Evolutionary conservation across 37 sponge, comb jelly and placozoan genomes (phyloP).

Genomic region (Haliclona indistincta): DNA sequence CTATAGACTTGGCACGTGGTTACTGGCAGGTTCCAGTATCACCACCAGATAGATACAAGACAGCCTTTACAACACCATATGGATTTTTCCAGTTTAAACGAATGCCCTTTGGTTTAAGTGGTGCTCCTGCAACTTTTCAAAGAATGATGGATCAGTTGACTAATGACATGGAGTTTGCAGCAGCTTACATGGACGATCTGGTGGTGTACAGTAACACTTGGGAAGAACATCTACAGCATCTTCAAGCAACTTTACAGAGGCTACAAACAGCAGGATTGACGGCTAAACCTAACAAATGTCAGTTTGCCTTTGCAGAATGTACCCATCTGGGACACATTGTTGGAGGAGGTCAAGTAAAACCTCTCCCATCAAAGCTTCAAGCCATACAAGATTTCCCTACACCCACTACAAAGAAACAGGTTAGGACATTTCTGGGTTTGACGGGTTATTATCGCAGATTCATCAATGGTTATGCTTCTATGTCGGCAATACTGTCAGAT

Average conservation of each 20-base stretch:
- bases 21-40: conserved; percentile 73
- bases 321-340: conserved; percentile 58
- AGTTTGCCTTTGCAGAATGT: conserved; percentile 44
- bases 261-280: conserved; percentile 37
- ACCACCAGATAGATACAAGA: conserved; percentile 23
- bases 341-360: conserved; percentile 38
- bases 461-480: conserved; percentile 39
- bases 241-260: conserved; percentile 12
- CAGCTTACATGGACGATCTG: conserved; percentile 75
- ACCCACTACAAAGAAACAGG: conserved; percentile 48
- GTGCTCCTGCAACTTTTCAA: conserved; percentile 80
- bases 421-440: conserved; percentile 68
- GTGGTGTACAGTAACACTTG: conserved; percentile 50
- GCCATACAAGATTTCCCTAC: conserved; percentile 37
- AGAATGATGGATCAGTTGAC: conserved; percentile 60
- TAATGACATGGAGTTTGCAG: conserved; percentile 3
- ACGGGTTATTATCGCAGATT: conserved; percentile 65
- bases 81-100: conserved; percentile 62
- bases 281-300: conserved; percentile 55
- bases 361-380: conserved; percentile 38
- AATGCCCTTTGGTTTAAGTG: conserved; percentile 78
- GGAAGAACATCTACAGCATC: conserved; percentile 61
- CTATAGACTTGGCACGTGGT: conserved; percentile 58
- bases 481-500: conserved; percentile 41
- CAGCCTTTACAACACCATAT: conserved; percentile 66